Conservation (phyloP, 2,888 invertebrate genomes). For the Microctonus brassicae region DNA sequence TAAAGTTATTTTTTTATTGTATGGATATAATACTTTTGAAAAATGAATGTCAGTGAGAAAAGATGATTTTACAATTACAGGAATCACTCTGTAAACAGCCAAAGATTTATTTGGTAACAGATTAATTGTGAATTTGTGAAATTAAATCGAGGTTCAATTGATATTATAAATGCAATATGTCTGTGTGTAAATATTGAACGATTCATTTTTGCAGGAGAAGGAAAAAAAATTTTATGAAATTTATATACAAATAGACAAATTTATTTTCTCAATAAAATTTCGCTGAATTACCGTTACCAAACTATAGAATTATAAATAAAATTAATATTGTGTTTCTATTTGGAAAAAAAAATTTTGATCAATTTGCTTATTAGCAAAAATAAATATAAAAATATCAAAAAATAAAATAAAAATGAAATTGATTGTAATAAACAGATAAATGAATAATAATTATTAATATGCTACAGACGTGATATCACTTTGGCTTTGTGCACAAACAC, state of each 20-base stretch:
- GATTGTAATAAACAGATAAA: not conserved
- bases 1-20: conserved; percentile 7
- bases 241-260: not conserved
- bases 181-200: not conserved
- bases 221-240: no score
- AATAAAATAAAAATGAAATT: not conserved
- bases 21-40: not conserved
- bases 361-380: no score
- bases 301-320: not conserved
- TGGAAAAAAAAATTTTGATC: no score
- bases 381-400: not conserved
- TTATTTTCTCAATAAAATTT: not conserved
- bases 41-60: not conserved
- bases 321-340: not conserved
- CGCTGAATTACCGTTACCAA: not conserved
- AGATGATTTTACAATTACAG: not conserved
- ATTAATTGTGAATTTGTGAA: not conserved
- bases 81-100: not conserved
- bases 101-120: conserved; percentile 1
- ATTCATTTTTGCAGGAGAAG: not conserved
- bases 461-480: not conserved
- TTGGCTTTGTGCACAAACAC: not conserved
- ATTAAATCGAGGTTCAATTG: not conserved
- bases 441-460: not conserved
- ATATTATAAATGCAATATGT: not conserved